Evolutionary conservation across 2,797 vertebrate species (phyloP).

Genomic region (Basileuterus tristriatus): DNA sequence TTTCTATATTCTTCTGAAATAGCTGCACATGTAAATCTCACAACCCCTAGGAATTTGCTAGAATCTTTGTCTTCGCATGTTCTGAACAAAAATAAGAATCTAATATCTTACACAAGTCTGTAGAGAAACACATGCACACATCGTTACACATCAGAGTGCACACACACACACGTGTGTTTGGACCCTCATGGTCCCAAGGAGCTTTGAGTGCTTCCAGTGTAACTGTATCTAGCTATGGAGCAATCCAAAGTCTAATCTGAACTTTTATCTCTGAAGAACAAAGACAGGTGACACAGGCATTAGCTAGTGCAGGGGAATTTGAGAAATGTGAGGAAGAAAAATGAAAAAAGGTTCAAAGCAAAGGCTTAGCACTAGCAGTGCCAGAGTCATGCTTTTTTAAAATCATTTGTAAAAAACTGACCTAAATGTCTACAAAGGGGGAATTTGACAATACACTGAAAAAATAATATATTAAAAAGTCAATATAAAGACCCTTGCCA

Average conservation of each 20-base stretch:
- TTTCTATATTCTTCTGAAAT: neutral
- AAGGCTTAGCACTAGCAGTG: neutral
- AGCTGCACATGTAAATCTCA: neutral
- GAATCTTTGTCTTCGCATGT: rapidly evolving
- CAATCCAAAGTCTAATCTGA: neutral
- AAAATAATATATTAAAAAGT: neutral
- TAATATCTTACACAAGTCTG: neutral
- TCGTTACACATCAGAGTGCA: neutral
- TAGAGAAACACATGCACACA: neutral
- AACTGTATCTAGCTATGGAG: neutral
- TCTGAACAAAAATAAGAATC: neutral
- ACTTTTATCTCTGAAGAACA: neutral
- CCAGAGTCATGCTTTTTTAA: neutral
- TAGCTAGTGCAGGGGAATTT: neutral
- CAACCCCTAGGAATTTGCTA: neutral
- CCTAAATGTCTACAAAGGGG: neutral
- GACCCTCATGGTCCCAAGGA: neutral
- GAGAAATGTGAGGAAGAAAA: neutral
- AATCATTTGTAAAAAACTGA: neutral
- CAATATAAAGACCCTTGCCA: neutral
- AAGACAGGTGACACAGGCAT: neutral
- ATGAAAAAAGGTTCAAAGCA: neutral
- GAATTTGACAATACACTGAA: neutral
- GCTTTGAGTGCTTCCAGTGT: neutral
- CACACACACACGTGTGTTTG: rapidly evolving